phyloP scores from a whole-genome alignment of 2,113 vertebrate genomes.

The Natator depressus region DNA sequence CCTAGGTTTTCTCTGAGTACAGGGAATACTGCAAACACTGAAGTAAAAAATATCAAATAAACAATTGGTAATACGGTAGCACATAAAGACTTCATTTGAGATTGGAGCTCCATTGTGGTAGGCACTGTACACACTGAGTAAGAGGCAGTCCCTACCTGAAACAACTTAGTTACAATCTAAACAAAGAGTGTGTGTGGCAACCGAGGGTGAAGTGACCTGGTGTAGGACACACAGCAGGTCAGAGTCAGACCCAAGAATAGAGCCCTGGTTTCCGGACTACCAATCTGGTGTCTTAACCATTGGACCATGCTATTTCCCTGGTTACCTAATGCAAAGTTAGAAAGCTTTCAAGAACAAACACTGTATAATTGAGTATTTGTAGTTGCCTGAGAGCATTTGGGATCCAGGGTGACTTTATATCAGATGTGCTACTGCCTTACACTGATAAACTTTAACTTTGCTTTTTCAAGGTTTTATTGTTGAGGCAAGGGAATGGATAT shows the following conservation, averaged over 20 bases:
- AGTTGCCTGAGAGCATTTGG: background rate
- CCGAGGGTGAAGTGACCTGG: background rate
- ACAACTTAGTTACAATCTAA: background rate
- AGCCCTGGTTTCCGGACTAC: background rate
- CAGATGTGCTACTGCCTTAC: background rate
- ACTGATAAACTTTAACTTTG: constrained; percentile 17
- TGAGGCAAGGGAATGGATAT: constrained; percentile 42
- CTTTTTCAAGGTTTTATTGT: constrained; percentile 41
- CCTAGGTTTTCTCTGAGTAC: background rate
- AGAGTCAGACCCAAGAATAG: background rate
- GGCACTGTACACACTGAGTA: background rate
- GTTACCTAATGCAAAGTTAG: background rate
- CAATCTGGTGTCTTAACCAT: background rate
- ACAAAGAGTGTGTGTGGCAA: background rate
- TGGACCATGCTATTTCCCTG: background rate
- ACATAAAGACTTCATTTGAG: background rate
- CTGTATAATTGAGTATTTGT: background rate
- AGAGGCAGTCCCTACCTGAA: background rate
- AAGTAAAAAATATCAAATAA: background rate
- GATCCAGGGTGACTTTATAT: background rate
- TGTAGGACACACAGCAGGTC: background rate
- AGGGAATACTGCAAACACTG: background rate
- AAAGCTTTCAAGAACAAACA: background rate
- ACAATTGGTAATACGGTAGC: background rate
- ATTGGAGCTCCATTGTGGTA: background rate